Evolutionary conservation across 2,113 vertebrate species (phyloP).

Genomic region (Tyto alba): DNA sequence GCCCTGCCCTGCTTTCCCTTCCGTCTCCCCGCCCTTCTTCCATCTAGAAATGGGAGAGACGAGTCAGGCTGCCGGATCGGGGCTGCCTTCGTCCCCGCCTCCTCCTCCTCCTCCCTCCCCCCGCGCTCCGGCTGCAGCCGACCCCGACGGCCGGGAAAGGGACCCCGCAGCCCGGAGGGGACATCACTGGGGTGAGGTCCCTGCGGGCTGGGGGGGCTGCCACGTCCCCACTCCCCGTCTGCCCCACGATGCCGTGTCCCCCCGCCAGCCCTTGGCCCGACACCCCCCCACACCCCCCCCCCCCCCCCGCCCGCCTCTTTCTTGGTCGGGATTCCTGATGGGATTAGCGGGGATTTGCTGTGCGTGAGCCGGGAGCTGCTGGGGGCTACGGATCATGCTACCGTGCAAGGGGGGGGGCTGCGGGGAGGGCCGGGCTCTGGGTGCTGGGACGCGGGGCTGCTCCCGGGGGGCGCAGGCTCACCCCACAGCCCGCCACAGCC

Average conservation of each 20-base stretch:
- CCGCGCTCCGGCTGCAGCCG: background rate
- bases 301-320: background rate
- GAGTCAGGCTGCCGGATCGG: background rate
- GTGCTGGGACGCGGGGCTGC: background rate
- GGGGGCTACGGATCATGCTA: background rate
- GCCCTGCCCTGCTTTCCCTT: background rate
- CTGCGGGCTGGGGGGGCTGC: background rate
- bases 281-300: no score
- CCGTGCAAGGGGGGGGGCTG: background rate
- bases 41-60: background rate
- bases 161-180: background rate
- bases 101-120: background rate
- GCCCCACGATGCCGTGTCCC: background rate
- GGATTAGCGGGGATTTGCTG: conserved; percentile 31
- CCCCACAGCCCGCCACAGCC: no score
- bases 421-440: background rate
- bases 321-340: background rate
- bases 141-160: background rate
- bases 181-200: conserved; percentile 39
- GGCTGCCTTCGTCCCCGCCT: background rate
- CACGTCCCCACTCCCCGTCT: background rate
- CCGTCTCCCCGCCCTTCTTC: background rate
- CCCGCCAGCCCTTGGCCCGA: background rate
- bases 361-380: background rate
- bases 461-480: background rate